These are phyloP conservation scores for Harpagifer antarcticus DNA, from an alignment of 2,797 vertebrate species.

Conservation along the genomic window DNA sequence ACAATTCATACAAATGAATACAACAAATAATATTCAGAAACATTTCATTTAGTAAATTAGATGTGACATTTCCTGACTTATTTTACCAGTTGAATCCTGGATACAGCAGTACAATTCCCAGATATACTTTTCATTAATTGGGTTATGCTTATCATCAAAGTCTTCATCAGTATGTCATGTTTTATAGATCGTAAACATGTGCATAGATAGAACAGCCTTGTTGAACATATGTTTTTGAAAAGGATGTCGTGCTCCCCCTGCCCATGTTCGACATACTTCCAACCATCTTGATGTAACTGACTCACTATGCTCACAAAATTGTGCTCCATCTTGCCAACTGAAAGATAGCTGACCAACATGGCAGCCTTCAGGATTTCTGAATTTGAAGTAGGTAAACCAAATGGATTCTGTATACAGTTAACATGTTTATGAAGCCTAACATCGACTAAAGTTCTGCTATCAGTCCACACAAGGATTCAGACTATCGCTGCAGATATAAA, in stretches of 20 bases:
- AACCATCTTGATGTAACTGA: slow-evolving; percentile 49
- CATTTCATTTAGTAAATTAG: background rate
- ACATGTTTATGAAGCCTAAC: background rate
- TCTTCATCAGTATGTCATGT: too few relatives aligned
- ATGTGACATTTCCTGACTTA: too few relatives aligned
- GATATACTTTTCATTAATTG: background rate
- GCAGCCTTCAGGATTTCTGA: slow-evolving; percentile 29
- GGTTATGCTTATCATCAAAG: background rate
- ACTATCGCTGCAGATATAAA: slow-evolving; percentile 32
- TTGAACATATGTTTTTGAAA: background rate
- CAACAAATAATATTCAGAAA: background rate
- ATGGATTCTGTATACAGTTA: background rate
- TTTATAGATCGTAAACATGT: background rate
- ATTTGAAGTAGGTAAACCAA: background rate
- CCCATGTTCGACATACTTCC: background rate
- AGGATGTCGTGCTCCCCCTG: slow-evolving; percentile 3
- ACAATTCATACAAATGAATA: background rate
- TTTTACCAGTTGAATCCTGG: background rate
- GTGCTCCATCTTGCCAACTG: slow-evolving; percentile 50
- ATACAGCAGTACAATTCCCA: background rate
- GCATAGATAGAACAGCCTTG: background rate
- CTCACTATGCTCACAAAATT: slow-evolving; percentile 55
- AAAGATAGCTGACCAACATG: slow-evolving; percentile 33
- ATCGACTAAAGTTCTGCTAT: slow-evolving; percentile 4
- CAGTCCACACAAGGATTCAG: slow-evolving; percentile 1